A percentile compares a stretch with the other conserved stretches of the same genome.
Conservation (phyloP, 2,797 vertebrate genomes). For the Mormyrops boulengeri region DNA sequence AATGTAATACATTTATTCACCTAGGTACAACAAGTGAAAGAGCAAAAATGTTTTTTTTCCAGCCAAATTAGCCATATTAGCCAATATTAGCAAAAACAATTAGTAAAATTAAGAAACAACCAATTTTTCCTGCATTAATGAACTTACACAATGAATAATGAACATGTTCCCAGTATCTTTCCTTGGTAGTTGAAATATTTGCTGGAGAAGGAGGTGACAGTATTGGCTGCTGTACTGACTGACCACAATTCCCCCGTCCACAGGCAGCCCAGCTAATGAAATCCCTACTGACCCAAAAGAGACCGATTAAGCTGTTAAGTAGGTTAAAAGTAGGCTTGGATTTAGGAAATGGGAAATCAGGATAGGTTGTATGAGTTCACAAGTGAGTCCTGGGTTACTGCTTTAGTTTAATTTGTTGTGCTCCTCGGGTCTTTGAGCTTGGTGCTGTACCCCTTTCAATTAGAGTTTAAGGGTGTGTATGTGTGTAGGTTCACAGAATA, state of each 20-base stretch:
- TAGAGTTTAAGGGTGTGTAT: neutral
- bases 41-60: neutral
- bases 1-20: neutral
- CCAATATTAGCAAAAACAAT: neutral
- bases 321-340: neutral
- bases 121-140: neutral
- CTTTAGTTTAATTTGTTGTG: neutral
- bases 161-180: neutral
- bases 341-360: neutral
- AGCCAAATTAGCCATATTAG: neutral
- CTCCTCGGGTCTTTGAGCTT: neutral
- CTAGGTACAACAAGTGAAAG: neutral
- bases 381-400: neutral
- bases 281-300: neutral
- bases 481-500: neutral
- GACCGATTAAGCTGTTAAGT: neutral
- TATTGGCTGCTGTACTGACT: neutral
- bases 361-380: neutral
- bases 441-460: neutral
- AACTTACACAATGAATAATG: neutral
- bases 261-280: constrained; percentile 3
- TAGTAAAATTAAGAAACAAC: neutral
- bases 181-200: neutral
- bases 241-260: neutral
- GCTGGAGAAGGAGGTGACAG: neutral